Percentiles rank a stretch among this genome's conserved stretches.
phyloP scores from a whole-genome alignment of 2,797 vertebrate species.

The Momotus momota region DNA sequence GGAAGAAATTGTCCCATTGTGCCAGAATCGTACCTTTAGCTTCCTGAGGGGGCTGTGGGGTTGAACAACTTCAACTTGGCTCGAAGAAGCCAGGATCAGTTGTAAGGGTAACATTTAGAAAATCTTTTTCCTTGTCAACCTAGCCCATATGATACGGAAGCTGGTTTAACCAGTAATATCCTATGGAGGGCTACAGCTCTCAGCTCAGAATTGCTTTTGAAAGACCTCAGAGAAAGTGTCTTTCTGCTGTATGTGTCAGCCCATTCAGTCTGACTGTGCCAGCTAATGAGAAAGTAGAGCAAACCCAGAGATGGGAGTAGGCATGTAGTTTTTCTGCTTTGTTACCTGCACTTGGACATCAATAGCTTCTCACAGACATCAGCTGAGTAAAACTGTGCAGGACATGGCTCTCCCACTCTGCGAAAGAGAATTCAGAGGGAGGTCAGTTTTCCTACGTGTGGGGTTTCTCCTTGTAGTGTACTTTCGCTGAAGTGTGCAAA shows the following conservation, averaged over 20 bases:
- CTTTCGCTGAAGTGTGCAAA: constrained; percentile 1
- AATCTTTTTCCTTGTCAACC: background rate
- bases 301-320: background rate
- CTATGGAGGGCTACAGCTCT: background rate
- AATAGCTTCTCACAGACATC: background rate
- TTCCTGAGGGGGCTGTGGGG: background rate
- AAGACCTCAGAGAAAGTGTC: background rate
- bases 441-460: background rate
- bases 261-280: rapidly evolving
- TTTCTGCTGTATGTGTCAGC: background rate
- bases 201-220: background rate
- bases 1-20: background rate
- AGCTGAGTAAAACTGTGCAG: background rate
- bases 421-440: background rate
- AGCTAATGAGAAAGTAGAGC: background rate
- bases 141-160: background rate
- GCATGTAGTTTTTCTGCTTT: background rate
- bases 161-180: background rate
- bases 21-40: background rate
- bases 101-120: background rate
- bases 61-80: background rate
- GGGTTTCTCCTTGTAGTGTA: background rate
- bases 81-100: background rate
- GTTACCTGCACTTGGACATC: background rate
- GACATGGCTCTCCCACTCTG: background rate